A percentile compares a stretch with the other conserved stretches of the same genome.
phyloP scores from a whole-genome alignment of 2,888 invertebrate species.

The Helicoverpa assulta region DNA sequence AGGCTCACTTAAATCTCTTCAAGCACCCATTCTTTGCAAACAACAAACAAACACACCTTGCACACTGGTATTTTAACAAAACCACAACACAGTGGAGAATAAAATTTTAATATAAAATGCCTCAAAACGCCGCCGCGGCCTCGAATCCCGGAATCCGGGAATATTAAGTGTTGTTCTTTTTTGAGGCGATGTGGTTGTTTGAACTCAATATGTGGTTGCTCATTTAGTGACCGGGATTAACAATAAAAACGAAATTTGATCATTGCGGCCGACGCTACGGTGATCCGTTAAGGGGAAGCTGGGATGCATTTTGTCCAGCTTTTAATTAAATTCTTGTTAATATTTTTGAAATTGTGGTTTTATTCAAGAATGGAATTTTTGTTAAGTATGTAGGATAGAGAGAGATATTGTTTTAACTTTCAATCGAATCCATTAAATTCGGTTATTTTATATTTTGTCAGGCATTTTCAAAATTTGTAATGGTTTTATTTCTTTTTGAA shows the following conservation, averaged over 20 bases:
- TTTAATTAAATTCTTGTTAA: background rate
- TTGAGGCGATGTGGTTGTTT: slow-evolving; percentile 79
- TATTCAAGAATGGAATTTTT: background rate
- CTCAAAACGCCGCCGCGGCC: slow-evolving; percentile 66
- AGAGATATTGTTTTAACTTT: no score
- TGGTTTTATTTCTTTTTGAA: no score
- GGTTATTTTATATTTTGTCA: no score
- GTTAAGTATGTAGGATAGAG: no score
- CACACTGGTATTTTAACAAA: slow-evolving; percentile 43
- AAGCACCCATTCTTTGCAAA: slow-evolving; percentile 20
- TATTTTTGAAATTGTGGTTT: no score
- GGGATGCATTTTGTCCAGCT: background rate
- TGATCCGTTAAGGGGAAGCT: slow-evolving; percentile 78
- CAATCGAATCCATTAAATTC: no score
- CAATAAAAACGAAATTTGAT: slow-evolving; percentile 91
- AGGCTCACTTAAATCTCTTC: background rate
- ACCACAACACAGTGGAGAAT: slow-evolving; percentile 54
- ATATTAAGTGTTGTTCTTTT: slow-evolving; percentile 70
- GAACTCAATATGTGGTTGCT: slow-evolving; percentile 81
- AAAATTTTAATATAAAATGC: slow-evolving; percentile 67
- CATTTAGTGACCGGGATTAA: slow-evolving; percentile 86
- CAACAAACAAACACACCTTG: slow-evolving; percentile 27
- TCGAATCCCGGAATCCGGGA: slow-evolving; percentile 79
- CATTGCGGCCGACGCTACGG: slow-evolving; percentile 80
- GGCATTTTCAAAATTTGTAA: no score